Conservation (phyloP, 2,797 vertebrate genomes). For the Tadarida brasiliensis region DNA sequence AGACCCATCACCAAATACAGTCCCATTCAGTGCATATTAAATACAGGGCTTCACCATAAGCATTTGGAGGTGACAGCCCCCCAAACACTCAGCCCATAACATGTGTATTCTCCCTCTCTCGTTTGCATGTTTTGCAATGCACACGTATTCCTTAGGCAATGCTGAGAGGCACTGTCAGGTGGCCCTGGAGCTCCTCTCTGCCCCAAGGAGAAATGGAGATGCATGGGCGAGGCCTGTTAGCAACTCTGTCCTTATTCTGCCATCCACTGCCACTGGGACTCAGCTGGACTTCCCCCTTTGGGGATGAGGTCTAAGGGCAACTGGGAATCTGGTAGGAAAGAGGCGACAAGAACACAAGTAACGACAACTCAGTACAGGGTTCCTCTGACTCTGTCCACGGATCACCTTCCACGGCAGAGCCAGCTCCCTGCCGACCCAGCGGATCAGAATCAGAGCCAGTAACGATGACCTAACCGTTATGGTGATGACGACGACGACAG, state of each 20-base stretch:
- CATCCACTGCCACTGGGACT: background rate
- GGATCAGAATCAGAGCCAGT: background rate
- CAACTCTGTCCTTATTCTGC: rapidly evolving
- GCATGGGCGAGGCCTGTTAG: rapidly evolving
- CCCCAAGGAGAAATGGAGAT: rapidly evolving
- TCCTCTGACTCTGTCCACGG: rapidly evolving
- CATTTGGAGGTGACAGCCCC: background rate
- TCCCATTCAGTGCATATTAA: background rate
- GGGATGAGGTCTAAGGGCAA: background rate
- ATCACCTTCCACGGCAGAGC: too few relatives aligned
- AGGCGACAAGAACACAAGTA: background rate
- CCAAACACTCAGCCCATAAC: background rate
- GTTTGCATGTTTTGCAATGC: background rate
- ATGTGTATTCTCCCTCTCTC: too few relatives aligned
- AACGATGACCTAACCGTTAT: rapidly evolving
- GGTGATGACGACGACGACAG: rapidly evolving
- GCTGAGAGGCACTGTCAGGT: background rate
- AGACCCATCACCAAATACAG: background rate
- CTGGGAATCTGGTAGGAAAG: background rate
- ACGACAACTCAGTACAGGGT: background rate
- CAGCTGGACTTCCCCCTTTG: background rate
- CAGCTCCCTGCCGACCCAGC: rapidly evolving
- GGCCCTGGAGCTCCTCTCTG: too few relatives aligned
- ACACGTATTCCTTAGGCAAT: rapidly evolving
- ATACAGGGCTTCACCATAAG: background rate